Conservation (phyloP, 2,797 vertebrate genomes). For the Coluber constrictor region DNA sequence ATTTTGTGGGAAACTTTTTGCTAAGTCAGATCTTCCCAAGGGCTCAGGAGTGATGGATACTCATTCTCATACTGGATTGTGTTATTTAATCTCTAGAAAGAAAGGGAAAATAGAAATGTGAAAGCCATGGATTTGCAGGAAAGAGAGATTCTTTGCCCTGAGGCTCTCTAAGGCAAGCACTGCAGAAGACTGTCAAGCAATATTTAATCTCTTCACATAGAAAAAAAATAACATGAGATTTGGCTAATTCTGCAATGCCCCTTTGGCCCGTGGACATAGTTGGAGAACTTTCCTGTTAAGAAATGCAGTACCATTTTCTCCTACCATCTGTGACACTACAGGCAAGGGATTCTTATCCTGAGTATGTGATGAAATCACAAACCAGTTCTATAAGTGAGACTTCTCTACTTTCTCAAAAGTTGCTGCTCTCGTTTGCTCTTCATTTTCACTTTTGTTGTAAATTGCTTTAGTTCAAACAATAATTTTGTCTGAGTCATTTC, state of each 20-base stretch:
- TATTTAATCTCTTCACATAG: conserved; percentile 60
- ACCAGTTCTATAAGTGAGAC: conserved; percentile 26
- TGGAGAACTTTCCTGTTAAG: conserved; percentile 15
- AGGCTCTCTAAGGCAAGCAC: conserved; percentile 62
- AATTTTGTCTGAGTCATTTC: conserved; percentile 41
- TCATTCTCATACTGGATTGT: conserved; percentile 49
- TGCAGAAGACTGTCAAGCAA: conserved; percentile 64
- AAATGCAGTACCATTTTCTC: neutral
- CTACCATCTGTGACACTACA: neutral
- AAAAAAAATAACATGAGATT: conserved; percentile 56
- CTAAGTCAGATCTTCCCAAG: conserved; percentile 49
- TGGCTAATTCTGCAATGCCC: conserved; percentile 46
- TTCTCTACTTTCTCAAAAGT: conserved; percentile 37
- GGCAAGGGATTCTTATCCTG: neutral
- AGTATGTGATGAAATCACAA: conserved; percentile 30
- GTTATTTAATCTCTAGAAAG: conserved; percentile 48
- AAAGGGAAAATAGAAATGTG: conserved; percentile 55
- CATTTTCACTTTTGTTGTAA: conserved; percentile 41
- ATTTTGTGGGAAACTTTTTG: conserved; percentile 39
- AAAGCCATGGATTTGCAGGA: conserved; percentile 54
- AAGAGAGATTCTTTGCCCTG: conserved; percentile 61
- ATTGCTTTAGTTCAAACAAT: conserved; percentile 46
- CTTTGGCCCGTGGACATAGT: conserved; percentile 30
- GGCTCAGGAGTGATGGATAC: conserved; percentile 56
- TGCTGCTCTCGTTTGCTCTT: neutral